phyloP scores from a whole-genome alignment of 2,888 invertebrate genomes.

The Podabrus alpinus region DNA sequence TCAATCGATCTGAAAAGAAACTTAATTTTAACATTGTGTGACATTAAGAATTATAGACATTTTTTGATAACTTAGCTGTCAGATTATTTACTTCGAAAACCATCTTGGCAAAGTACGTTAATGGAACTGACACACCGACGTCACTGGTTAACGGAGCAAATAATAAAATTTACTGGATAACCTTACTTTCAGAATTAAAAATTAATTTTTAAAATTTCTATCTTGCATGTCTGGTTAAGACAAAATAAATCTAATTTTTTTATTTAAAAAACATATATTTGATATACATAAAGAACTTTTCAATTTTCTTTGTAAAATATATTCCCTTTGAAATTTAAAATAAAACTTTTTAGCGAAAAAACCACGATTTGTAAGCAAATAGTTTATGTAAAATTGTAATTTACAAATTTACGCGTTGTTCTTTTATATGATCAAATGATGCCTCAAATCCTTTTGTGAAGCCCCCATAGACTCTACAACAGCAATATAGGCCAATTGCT shows the following conservation, averaged over 20 bases:
- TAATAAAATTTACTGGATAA: not conserved
- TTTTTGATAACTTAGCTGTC: conserved; percentile 16
- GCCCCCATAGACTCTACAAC: conserved; percentile 15
- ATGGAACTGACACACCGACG: conserved; percentile 7
- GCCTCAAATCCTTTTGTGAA: conserved; percentile 22
- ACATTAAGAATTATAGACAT: conserved; percentile 17
- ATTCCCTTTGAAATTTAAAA: not conserved
- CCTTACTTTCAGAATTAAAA: not conserved
- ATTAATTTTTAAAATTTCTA: not conserved
- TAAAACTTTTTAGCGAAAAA: not conserved
- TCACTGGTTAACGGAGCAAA: conserved; percentile 9
- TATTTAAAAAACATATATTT: not conserved
- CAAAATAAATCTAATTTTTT: not conserved
- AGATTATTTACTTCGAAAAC: conserved; percentile 13
- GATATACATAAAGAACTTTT: not conserved
- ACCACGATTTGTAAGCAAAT: conserved; percentile 12
- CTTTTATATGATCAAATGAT: conserved; percentile 22
- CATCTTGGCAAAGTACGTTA: conserved; percentile 1
- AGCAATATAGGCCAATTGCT: conserved; percentile 14
- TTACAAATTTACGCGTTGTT: conserved; percentile 28
- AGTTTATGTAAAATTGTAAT: conserved; percentile 17
- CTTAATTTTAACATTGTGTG: not conserved
- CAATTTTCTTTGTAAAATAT: not conserved
- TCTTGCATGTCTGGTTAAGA: not conserved
- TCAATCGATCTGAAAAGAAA: not conserved